phyloP scores from a whole-genome alignment of 2,888 invertebrate genomes.

The Drosophila stalkeri region DNA sequence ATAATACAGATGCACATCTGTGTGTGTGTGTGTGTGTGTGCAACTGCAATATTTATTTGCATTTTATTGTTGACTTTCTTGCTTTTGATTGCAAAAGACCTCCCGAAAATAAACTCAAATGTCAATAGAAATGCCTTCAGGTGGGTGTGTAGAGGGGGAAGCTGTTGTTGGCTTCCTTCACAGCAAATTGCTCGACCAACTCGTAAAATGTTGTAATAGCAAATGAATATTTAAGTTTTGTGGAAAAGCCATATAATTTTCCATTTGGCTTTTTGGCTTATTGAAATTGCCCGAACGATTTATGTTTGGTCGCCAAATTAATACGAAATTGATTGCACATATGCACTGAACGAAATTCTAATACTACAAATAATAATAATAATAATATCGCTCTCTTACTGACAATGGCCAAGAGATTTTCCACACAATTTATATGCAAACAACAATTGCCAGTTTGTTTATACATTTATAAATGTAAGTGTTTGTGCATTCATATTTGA shows the following conservation, averaged over 20 bases:
- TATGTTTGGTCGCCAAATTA: constrained; percentile 65
- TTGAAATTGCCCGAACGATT: constrained; percentile 67
- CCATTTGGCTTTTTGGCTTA: constrained; percentile 70
- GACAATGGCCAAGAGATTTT: constrained; percentile 40
- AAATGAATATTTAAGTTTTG: constrained; percentile 75
- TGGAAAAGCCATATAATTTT: constrained; percentile 70
- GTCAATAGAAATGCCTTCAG: constrained; percentile 34
- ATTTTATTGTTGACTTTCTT: constrained; percentile 71
- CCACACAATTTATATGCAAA: constrained; percentile 9
- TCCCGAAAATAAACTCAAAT: constrained; percentile 44
- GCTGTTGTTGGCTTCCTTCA: not conserved
- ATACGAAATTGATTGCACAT: constrained; percentile 73
- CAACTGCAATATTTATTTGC: constrained; percentile 65
- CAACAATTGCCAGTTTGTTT: constrained; percentile 9
- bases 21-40: constrained; percentile 10
- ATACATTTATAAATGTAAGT: constrained; percentile 7
- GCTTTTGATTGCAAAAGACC: constrained; percentile 63
- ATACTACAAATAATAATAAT: constrained; percentile 41
- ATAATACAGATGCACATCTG: constrained; percentile 6
- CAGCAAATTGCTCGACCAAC: constrained; percentile 53
- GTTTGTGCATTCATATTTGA: constrained; percentile 9
- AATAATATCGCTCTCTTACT: constrained; percentile 24
- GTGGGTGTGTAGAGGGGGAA: too few species aligned
- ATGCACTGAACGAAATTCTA: constrained; percentile 32
- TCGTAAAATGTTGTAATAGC: constrained; percentile 69